A percentile compares a stretch with the other conserved stretches of the same genome.
Evolutionary conservation across 2,888 invertebrate genomes (phyloP).

Genomic region (Blastobasis adustella): DNA sequence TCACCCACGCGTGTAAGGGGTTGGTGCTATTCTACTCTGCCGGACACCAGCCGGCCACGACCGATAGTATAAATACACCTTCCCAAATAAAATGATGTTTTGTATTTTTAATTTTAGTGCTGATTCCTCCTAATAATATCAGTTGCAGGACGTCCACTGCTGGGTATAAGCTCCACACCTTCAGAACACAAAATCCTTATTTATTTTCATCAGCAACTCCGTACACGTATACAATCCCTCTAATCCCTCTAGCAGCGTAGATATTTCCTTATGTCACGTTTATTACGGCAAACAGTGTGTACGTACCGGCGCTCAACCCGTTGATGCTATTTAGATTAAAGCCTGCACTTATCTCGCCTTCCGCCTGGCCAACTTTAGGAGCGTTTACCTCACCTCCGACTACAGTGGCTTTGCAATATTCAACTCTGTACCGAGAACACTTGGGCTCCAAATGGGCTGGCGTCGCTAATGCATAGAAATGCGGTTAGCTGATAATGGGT

Average conservation of each 20-base stretch:
- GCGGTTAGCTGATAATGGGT: constrained; percentile 54
- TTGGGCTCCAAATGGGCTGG: constrained; percentile 26
- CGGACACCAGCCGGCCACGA: too few species aligned
- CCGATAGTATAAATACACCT: too few species aligned
- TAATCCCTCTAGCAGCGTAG: neutral
- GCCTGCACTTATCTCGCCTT: constrained; percentile 59
- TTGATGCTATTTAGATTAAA: constrained; percentile 68
- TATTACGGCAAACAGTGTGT: constrained; percentile 13
- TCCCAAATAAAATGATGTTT: too few species aligned
- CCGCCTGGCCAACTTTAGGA: constrained; percentile 48
- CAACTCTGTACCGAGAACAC: constrained; percentile 29
- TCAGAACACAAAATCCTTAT: too few species aligned
- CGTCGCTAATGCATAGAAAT: constrained; percentile 54
- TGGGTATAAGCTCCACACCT: too few species aligned
- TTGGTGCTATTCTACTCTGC: too few species aligned
- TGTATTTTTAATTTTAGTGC: too few species aligned
- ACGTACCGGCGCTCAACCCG: constrained; percentile 21
- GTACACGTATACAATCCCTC: too few species aligned
- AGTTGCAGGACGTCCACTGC: too few species aligned
- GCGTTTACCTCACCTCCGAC: constrained; percentile 35
- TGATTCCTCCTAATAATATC: too few species aligned
- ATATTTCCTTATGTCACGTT: neutral
- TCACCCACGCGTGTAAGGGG: too few species aligned
- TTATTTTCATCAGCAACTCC: too few species aligned
- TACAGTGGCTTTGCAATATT: constrained; percentile 27